Percentiles rank a stretch among this genome's conserved stretches.
phyloP scores from a whole-genome alignment of 2,888 invertebrate genomes.

The Auanema sp. region DNA sequence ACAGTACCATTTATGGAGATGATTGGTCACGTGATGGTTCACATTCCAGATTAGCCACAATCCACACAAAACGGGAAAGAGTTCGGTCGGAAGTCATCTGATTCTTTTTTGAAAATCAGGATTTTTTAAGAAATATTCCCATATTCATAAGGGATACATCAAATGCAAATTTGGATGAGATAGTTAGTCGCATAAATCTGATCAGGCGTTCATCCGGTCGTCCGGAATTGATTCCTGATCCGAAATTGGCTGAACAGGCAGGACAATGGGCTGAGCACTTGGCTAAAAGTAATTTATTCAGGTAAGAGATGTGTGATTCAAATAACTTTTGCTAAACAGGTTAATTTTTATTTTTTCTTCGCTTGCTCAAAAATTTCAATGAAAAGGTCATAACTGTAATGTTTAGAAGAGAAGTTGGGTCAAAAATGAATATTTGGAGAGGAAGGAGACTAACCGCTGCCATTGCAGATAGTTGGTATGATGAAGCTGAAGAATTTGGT shows the following conservation, averaged over 20 bases:
- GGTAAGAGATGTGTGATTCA: conserved; percentile 14
- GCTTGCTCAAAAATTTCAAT: not conserved
- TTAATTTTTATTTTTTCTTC: not conserved
- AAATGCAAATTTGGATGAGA: conserved; percentile 17
- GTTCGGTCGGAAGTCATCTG: too few species aligned
- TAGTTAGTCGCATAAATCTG: conserved; percentile 27
- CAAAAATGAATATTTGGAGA: conserved; percentile 40
- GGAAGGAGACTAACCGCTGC: conserved; percentile 27
- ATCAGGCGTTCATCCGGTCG: conserved; percentile 22
- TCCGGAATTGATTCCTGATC: conserved; percentile 28
- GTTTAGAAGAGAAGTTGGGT: conserved; percentile 12
- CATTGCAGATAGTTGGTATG: conserved; percentile 38
- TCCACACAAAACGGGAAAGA: too few species aligned
- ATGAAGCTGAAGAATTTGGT: conserved; percentile 36
- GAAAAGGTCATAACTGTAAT: not conserved
- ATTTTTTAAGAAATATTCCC: not conserved
- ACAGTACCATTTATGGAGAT: conserved; percentile 1
- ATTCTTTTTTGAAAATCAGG: too few species aligned
- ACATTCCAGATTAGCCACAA: too few species aligned
- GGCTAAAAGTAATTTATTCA: conserved; percentile 30
- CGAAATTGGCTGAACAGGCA: conserved; percentile 33
- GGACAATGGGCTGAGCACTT: conserved; percentile 36
- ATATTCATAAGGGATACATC: not conserved
- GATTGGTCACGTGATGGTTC: conserved; percentile 1
- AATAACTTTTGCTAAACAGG: not conserved